These are phyloP conservation scores for Poliocrania exsul DNA, from an alignment of 2,797 vertebrate genomes.

Conservation along the genomic window DNA sequence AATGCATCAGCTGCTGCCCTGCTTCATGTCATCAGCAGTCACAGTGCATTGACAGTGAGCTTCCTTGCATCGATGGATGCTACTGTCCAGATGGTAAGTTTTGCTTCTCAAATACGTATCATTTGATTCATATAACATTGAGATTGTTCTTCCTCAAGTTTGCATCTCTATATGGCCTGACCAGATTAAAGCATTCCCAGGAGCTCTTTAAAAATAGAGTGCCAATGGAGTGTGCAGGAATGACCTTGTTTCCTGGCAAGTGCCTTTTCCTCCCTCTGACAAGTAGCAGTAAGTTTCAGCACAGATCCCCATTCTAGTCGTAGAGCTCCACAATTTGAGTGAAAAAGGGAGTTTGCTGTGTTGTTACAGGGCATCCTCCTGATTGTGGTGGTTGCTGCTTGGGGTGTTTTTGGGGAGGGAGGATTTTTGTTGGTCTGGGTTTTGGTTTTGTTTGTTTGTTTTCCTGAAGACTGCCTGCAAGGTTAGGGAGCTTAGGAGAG, in stretches of 20 bases:
- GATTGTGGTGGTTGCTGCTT: not conserved
- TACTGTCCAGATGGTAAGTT: slow-evolving; percentile 89
- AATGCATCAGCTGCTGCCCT: slow-evolving; percentile 94
- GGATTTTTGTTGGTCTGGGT: not conserved
- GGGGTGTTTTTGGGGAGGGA: not conserved
- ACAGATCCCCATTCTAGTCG: rapidly evolving
- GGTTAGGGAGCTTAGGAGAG: not conserved
- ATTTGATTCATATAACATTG: not conserved
- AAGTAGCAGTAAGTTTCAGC: not conserved
- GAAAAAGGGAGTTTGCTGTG: not conserved
- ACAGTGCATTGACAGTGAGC: slow-evolving; percentile 90
- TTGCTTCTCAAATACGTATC: not conserved
- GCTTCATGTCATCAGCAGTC: slow-evolving; percentile 84
- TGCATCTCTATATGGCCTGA: not conserved
- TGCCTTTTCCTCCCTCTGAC: not conserved
- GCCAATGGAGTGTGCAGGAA: not conserved
- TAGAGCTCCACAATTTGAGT: not conserved
- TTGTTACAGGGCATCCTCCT: not conserved
- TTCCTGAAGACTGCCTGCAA: not conserved
- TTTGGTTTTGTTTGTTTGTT: rapidly evolving
- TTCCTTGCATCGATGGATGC: slow-evolving; percentile 94
- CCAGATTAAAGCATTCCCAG: not conserved
- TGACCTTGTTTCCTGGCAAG: not conserved
- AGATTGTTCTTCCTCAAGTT: not conserved
- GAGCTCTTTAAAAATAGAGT: not conserved